phyloP scores from a whole-genome alignment of 2,797 vertebrate genomes.

The Sus cebifrons region DNA sequence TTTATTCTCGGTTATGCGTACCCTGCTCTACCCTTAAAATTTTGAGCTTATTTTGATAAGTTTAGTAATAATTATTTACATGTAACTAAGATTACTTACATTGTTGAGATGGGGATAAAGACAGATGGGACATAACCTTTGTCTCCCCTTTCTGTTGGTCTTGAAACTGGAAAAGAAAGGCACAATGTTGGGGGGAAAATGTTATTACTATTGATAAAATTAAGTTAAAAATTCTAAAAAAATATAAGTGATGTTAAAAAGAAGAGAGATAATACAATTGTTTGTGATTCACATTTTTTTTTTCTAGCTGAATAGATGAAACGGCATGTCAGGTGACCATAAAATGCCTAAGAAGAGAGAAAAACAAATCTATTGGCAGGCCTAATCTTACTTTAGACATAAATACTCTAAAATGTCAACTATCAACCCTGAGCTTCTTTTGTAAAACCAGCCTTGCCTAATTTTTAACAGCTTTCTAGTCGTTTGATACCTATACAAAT shows the following conservation, averaged over 20 bases:
- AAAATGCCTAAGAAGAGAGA: slow-evolving; percentile 49
- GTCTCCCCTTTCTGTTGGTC: slow-evolving; percentile 91
- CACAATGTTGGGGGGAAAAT: slow-evolving; percentile 29
- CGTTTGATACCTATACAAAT: background rate
- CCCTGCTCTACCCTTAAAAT: slow-evolving; percentile 52
- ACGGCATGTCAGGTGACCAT: background rate
- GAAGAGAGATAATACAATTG: background rate
- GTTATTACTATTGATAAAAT: background rate
- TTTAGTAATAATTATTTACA: slow-evolving; percentile 22
- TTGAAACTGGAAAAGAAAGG: slow-evolving; percentile 88
- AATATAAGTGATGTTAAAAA: slow-evolving; percentile 9
- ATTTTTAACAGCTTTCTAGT: background rate
- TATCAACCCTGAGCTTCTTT: background rate
- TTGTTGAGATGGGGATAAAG: slow-evolving; percentile 96
- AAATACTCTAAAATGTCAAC: background rate
- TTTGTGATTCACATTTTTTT: background rate
- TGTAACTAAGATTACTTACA: slow-evolving; percentile 89
- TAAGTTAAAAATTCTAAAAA: background rate
- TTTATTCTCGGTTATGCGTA: slow-evolving; percentile 60
- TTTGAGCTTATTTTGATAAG: slow-evolving; percentile 17
- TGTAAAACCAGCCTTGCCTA: background rate
- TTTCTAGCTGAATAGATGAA: slow-evolving; percentile 22
- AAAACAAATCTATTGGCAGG: background rate
- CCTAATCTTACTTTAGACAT: background rate
- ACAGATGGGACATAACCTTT: slow-evolving; percentile 95